These are phyloP conservation scores for Natator depressus DNA, from an alignment of 2,113 vertebrate genomes.

Conservation along the genomic window DNA sequence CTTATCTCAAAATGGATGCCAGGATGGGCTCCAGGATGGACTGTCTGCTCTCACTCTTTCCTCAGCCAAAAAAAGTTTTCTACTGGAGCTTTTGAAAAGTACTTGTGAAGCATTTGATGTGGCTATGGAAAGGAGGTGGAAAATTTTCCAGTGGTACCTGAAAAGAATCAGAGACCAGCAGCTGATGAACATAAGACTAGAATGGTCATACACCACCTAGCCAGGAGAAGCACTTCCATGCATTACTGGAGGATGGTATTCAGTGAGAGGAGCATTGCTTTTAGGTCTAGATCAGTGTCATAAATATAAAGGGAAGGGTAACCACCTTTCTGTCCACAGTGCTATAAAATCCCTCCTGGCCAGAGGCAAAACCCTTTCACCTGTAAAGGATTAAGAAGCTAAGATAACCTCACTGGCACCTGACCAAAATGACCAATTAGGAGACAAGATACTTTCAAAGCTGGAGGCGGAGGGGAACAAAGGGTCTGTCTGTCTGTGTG, in stretches of 20 bases:
- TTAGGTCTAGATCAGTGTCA: too few relatives aligned
- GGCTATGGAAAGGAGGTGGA: background rate
- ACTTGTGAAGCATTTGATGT: background rate
- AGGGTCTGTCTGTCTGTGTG: too few relatives aligned
- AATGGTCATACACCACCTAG: background rate
- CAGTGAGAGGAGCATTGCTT: background rate
- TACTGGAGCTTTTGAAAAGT: background rate
- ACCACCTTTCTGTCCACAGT: too few relatives aligned
- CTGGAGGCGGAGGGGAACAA: too few relatives aligned
- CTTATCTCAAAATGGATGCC: too few relatives aligned
- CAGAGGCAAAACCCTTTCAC: too few relatives aligned
- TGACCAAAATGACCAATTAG: too few relatives aligned
- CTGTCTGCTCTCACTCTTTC: background rate
- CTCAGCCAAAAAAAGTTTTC: background rate
- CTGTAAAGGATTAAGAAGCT: too few relatives aligned
- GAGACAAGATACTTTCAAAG: too few relatives aligned
- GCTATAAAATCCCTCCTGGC: too few relatives aligned
- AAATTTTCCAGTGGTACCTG: rapidly evolving
- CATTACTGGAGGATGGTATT: background rate
- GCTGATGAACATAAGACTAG: background rate
- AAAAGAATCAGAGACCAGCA: background rate
- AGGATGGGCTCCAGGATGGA: background rate
- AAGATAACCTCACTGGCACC: too few relatives aligned
- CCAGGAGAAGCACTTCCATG: background rate
- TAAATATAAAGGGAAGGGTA: too few relatives aligned